Conservation (phyloP, 1,140 invertebrate genomes). For the Drosophila pallidifrons region DNA sequence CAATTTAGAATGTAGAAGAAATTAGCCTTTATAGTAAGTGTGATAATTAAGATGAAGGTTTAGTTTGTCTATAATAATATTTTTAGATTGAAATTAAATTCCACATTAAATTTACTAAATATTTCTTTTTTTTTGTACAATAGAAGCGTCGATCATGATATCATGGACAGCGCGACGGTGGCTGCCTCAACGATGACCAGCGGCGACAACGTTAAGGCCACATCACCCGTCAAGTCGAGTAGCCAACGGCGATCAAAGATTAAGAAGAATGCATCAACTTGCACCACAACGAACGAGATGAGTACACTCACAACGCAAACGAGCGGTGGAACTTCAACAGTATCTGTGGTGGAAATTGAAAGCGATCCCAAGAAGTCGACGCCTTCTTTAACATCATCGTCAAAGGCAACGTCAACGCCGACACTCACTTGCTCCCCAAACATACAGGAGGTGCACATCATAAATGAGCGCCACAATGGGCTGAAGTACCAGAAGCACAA, state of each 20-base stretch:
- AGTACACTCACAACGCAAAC: conserved; percentile 61
- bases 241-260: conserved; percentile 73
- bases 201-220: conserved; percentile 65
- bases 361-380: conserved; percentile 58
- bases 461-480: conserved; percentile 74
- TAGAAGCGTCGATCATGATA: conserved; percentile 56
- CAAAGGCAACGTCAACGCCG: conserved; percentile 30
- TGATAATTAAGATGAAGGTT: too few relatives aligned
- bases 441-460: conserved; percentile 74
- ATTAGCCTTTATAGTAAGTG: too few relatives aligned
- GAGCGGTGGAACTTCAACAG: conserved; percentile 32
- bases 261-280: conserved; percentile 79
- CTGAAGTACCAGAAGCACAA: conserved; percentile 45
- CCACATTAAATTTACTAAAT: too few relatives aligned
- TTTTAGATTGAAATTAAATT: background rate
- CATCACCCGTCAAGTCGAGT: conserved; percentile 70
- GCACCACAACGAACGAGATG: conserved; percentile 74
- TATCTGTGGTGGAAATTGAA: conserved; percentile 64
- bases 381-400: conserved; percentile 34
- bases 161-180: conserved; percentile 51
- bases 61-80: background rate
- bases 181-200: conserved; percentile 59
- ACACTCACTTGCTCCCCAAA: conserved; percentile 36
- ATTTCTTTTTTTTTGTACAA: background rate
- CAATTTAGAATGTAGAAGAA: too few relatives aligned